phyloP scores from a whole-genome alignment of 2,113 vertebrate species.

The Calidris pygmaea region DNA sequence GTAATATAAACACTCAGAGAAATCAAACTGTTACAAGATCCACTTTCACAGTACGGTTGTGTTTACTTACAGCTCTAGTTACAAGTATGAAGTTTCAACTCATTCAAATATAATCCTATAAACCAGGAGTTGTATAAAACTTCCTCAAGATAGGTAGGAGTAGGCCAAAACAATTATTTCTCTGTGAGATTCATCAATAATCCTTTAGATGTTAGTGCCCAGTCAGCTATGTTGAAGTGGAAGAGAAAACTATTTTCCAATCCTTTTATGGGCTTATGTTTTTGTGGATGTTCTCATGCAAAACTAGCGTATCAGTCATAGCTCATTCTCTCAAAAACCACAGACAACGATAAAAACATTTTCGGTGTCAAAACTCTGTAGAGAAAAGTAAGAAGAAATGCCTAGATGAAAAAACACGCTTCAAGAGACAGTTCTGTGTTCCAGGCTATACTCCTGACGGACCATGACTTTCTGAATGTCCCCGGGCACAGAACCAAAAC shows the following conservation, averaged over 20 bases:
- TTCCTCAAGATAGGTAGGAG: background rate
- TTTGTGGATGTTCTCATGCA: background rate
- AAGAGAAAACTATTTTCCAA: background rate
- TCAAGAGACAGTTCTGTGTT: background rate
- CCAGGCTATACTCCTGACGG: background rate
- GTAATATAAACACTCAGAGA: background rate
- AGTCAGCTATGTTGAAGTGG: background rate
- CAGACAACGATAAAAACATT: fast-evolving
- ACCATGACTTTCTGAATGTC: background rate
- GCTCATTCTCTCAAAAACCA: background rate
- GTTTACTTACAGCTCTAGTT: background rate
- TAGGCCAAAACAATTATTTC: background rate
- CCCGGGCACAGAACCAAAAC: background rate
- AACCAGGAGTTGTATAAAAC: background rate
- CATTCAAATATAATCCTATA: background rate
- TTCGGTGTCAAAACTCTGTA: background rate
- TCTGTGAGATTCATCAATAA: background rate
- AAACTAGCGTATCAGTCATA: background rate
- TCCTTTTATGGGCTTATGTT: background rate
- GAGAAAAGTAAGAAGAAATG: background rate
- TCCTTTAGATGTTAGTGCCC: background rate
- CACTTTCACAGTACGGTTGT: background rate
- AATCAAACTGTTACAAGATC: background rate
- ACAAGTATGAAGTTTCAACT: background rate
- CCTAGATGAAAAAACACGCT: background rate